A percentile compares a stretch with the other conserved stretches of the same genome.
Evolutionary conservation across 2,888 invertebrate species (phyloP).

Genomic region (Eupithecia tripunctaria): DNA sequence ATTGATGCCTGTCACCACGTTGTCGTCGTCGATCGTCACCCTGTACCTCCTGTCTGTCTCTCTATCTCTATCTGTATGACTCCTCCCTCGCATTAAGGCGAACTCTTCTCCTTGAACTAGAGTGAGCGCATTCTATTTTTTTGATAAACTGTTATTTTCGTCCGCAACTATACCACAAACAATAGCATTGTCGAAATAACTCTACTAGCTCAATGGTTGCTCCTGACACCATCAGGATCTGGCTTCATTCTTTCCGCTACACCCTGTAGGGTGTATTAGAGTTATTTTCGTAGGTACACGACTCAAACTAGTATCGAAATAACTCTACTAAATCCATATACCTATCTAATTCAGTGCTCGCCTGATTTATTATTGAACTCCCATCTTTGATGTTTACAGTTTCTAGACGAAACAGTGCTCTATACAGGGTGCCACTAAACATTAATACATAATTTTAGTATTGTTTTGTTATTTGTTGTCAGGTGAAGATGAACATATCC

Average conservation of each 20-base stretch:
- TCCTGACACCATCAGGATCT: too few species aligned
- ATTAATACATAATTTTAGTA: too few species aligned
- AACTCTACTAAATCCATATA: neutral
- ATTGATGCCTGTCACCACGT: neutral
- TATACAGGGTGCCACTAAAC: too few species aligned
- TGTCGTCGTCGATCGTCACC: neutral
- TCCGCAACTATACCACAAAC: neutral
- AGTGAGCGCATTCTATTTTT: neutral
- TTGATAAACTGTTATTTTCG: neutral
- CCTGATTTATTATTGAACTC: neutral
- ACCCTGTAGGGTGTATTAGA: too few species aligned
- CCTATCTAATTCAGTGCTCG: too few species aligned
- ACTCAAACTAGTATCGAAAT: too few species aligned
- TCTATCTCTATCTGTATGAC: too few species aligned
- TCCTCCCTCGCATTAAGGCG: too few species aligned
- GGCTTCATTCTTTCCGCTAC: too few species aligned
- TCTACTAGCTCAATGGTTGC: too few species aligned
- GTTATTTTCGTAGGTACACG: too few species aligned
- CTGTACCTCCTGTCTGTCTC: neutral
- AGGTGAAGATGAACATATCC: constrained; percentile 92
- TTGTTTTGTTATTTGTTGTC: constrained; percentile 18
- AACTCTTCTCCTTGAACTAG: neutral
- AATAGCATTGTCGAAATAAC: neutral
- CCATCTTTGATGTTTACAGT: neutral
- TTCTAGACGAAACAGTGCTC: neutral